Base-by-base conservation (phyloP, 2,888 invertebrate genomes). In the Azorinus chamasolen region DNA sequence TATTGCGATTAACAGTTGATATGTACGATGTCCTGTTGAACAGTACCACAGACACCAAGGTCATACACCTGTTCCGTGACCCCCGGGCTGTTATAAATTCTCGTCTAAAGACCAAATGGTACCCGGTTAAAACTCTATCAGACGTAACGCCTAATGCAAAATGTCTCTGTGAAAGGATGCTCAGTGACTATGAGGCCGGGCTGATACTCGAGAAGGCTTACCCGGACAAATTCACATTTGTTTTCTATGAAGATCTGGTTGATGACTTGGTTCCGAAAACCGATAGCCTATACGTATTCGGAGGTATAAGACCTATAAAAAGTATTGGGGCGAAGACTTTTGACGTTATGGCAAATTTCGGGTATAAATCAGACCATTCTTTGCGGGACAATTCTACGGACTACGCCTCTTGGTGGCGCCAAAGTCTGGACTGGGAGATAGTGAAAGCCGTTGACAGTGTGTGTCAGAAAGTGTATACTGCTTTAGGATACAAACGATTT, bases 11-110 rank as follows among this genome's bases (percentile, higher is more conserved):
- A 8, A 55, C 55, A 3, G n/a, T 55, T 4, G 55, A 55, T 20
- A 55, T 25, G 14, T 55, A 55, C n/a, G 37, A 12, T 25, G 37
- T 5, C 3, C 25, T 55, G 5, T n/a, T 55, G 4, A 20, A 16
- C 12, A 14, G 27, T 8, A 55, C 55, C 5, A 32, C 25, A 27
- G 22, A 25, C 37, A 22, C 25, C 4, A 55, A 55, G 20, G n/a
- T 55, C 25, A 32, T 55, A 12, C 55, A 55, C 27, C n/a, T 55
- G 16, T 55, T 55, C n/a, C 55, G 55, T 10, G 55, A 55, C 37
- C 55, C 55, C 3, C 55, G 55, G n/a, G 55, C 55, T n/a, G 27
- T 39, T n/a, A 3, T 55, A 5, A 55, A 55, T 27, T 55, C 55
- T 5, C 55, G 55, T 14, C 18, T 37, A 3, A 55, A 22, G 14